Percentiles rank a stretch among this genome's conserved stretches.
phyloP scores from a whole-genome alignment of 2,888 invertebrate genomes.

The Drosophila picticornis region DNA sequence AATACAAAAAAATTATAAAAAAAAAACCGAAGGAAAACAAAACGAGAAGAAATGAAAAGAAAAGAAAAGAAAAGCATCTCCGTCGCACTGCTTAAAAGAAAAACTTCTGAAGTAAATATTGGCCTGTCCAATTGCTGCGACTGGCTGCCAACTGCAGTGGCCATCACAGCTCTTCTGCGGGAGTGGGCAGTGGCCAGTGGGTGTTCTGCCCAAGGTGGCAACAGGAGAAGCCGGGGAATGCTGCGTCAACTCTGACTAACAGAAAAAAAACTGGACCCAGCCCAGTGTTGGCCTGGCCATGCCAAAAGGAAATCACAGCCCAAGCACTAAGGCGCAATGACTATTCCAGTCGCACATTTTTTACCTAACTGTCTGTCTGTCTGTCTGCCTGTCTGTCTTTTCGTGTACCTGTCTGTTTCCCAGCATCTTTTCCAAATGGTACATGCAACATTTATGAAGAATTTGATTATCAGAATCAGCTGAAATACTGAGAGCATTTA shows the following conservation, averaged over 20 bases:
- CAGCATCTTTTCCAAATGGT: neutral
- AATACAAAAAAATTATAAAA: conserved; percentile 24
- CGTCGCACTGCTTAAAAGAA: conserved; percentile 77
- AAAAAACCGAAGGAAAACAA: conserved; percentile 23
- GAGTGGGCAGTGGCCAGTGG: neutral
- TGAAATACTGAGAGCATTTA: neutral
- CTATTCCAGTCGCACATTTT: conserved; percentile 25
- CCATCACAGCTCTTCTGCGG: neutral
- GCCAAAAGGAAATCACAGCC: conserved; percentile 38
- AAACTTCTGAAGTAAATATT: conserved; percentile 83
- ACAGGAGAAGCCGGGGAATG: neutral
- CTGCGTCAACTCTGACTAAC: conserved; percentile 1
- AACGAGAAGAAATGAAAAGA: conserved; percentile 51
- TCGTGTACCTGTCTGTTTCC: neutral
- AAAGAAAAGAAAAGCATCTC: conserved; percentile 56
- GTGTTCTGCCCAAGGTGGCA: neutral
- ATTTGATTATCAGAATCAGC: neutral
- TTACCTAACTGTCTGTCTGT: conserved; percentile 13
- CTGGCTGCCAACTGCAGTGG: conserved; percentile 77
- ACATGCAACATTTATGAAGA: neutral
- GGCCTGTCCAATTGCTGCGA: conserved; percentile 81
- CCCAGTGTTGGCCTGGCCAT: conserved; percentile 45
- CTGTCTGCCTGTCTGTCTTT: conserved; percentile 2
- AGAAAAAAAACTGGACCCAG: conserved; percentile 28
- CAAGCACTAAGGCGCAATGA: conserved; percentile 32